Evolutionary conservation across 2,888 invertebrate species (phyloP).

Genomic region (Branchellion lobata): DNA sequence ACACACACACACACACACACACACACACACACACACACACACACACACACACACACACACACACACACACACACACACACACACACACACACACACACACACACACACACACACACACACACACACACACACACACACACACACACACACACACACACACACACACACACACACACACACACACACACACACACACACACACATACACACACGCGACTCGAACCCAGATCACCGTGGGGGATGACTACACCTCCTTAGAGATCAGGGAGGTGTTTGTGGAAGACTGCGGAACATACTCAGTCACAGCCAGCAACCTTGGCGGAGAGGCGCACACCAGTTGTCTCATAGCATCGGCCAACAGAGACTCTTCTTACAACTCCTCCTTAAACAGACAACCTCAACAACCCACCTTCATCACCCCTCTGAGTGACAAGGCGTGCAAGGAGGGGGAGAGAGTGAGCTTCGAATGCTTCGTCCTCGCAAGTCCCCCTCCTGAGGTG

Average conservation of each 20-base stretch:
- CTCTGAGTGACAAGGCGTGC: slow-evolving; percentile 56
- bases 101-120: no score
- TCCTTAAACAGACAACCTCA: slow-evolving; percentile 2
- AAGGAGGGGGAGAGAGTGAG: slow-evolving; percentile 59
- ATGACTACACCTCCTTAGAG: slow-evolving; percentile 69
- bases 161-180: no score
- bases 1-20: no score
- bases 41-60: no score
- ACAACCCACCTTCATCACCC: slow-evolving; percentile 63
- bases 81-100: no score
- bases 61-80: no score
- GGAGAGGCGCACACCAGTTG: slow-evolving; percentile 70
- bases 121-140: no score
- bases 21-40: no score
- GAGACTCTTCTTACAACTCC: slow-evolving; percentile 58
- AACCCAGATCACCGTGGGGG: slow-evolving; percentile 66
- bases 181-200: no score
- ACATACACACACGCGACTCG: no score
- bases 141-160: no score
- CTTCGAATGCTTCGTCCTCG: slow-evolving; percentile 63
- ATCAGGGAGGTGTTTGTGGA: slow-evolving; percentile 75
- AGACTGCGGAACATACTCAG: slow-evolving; percentile 75
- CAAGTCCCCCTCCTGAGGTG: slow-evolving; percentile 64
- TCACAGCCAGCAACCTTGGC: slow-evolving; percentile 71
- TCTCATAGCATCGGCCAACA: slow-evolving; percentile 48